phyloP scores from a whole-genome alignment of 2,888 invertebrate genomes.

The Melitaea athalia region DNA sequence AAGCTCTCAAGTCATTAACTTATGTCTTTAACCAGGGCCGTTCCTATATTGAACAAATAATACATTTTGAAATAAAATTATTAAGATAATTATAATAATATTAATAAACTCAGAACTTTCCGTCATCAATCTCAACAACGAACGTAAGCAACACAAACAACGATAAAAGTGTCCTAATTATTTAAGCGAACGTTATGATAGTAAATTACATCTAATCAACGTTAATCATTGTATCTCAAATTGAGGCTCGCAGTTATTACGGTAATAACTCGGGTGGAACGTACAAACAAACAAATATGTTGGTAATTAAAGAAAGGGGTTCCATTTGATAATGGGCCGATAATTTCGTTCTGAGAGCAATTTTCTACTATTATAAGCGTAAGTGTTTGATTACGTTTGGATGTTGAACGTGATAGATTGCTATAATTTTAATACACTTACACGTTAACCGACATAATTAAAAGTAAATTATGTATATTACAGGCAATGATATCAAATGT shows the following conservation, averaged over 20 bases:
- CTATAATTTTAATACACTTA: constrained; percentile 48
- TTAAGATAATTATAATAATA: neutral
- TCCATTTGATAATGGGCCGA: constrained; percentile 73
- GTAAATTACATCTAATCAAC: constrained; percentile 72
- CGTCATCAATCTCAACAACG: constrained; percentile 5
- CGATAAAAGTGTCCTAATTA: constrained; percentile 64
- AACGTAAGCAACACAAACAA: constrained; percentile 43
- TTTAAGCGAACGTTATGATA: constrained; percentile 55
- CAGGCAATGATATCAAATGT: neutral
- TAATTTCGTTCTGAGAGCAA: constrained; percentile 72
- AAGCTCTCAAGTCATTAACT: neutral
- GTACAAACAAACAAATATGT: constrained; percentile 76
- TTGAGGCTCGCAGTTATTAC: constrained; percentile 68
- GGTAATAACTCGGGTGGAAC: constrained; percentile 69
- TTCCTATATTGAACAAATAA: neutral
- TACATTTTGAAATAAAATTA: neutral
- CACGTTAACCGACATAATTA: constrained; percentile 32
- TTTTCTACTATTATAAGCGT: constrained; percentile 73
- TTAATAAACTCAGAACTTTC: neutral
- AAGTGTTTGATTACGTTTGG: constrained; percentile 68
- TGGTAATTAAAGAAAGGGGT: constrained; percentile 81
- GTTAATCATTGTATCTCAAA: constrained; percentile 66
- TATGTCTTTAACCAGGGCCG: too few species aligned
- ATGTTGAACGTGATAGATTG: constrained; percentile 68
- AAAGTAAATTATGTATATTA: constrained; percentile 31